Evolutionary conservation across 2,113 vertebrate species (phyloP), one percentile per base, ranked within the genome.

Genomic region (Protobothrops mucrosquamatus): DNA sequence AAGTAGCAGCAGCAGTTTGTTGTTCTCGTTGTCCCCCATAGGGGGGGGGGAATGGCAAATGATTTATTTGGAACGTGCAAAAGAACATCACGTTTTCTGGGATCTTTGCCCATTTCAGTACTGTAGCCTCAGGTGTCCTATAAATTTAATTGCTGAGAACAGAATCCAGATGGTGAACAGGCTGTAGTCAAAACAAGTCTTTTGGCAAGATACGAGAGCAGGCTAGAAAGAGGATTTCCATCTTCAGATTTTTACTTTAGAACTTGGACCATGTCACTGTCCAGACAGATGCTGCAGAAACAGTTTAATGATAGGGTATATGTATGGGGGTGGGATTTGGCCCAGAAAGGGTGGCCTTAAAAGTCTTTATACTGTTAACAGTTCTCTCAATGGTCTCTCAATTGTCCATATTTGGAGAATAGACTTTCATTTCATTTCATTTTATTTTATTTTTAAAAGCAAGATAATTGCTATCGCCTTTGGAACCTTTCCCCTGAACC

Each of bases 121-220:
- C 81, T 90, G 29, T 64, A 87, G 88, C 92, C 88, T 90, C 92
- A 90, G 92, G 92, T 93, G 92, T 90, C 88, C 86, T 90, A 23
- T 61, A 89, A 46, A 26, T 29, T 86, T 93, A 93, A 93, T 86
- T 52, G 11, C 88, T 51, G 55, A 52, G 48, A 81, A 87, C 56
- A 87, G 85, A 93, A 90, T 59, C 92, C 92, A 93, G 92, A 93
- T 93, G 89, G 64, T 81, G 89, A 90, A 54, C 26, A 93, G 57
- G 20, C 29, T 22, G 3, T 24, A 93, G 89, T 93, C 88, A 90
- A 87, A 90, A 93, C 74, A 93, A 64, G 1, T 48, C 23, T 90
- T 4, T 64, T 93, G 92, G 92, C 89, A 93, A 57, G 46, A 87
- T 48, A 43, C 15, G 0, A 54, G 46, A 90, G 26, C 56, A 43